Conservation (phyloP, 2,797 vertebrate genomes). For the Gymnothorax reevesii region DNA sequence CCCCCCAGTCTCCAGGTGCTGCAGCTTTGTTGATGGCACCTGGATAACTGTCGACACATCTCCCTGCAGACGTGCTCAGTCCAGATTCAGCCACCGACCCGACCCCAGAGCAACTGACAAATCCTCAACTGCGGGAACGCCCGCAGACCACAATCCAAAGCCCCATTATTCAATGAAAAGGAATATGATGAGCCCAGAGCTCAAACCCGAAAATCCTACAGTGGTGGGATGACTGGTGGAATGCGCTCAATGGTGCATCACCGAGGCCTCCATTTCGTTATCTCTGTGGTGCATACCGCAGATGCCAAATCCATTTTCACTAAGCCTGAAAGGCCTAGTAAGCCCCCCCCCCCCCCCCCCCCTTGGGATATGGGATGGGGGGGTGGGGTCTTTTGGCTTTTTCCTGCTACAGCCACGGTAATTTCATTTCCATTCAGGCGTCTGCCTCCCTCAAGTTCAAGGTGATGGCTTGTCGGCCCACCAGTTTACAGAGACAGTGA, state of each 20-base stretch:
- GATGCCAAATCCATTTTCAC: constrained; percentile 62
- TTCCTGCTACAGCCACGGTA: constrained; percentile 7
- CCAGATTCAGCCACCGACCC: neutral
- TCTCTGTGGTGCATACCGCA: constrained; percentile 71
- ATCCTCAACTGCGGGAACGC: neutral
- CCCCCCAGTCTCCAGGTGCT: neutral
- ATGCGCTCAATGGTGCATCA: constrained; percentile 46
- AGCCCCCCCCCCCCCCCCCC: constrained; percentile 16
- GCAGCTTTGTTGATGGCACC: neutral
- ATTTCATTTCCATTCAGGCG: constrained; percentile 33
- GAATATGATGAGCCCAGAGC: neutral
- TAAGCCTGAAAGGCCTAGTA: constrained; percentile 53
- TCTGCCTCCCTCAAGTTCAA: constrained; percentile 12
- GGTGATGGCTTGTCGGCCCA: constrained; percentile 6
- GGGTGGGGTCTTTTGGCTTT: constrained; percentile 16
- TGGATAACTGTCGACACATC: neutral
- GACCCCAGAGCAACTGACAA: neutral
- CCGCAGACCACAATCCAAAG: neutral
- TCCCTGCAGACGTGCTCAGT: neutral
- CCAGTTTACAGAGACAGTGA: constrained; percentile 19
- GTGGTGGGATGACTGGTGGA: constrained; percentile 14
- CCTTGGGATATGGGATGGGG: constrained; percentile 13
- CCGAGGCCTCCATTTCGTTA: constrained; percentile 61
- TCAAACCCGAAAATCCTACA: constrained; percentile 13
- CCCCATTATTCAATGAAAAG: neutral